These are phyloP conservation scores for Pelecanus crispus DNA, from an alignment of 2,113 vertebrate species.

Conservation along the genomic window DNA sequence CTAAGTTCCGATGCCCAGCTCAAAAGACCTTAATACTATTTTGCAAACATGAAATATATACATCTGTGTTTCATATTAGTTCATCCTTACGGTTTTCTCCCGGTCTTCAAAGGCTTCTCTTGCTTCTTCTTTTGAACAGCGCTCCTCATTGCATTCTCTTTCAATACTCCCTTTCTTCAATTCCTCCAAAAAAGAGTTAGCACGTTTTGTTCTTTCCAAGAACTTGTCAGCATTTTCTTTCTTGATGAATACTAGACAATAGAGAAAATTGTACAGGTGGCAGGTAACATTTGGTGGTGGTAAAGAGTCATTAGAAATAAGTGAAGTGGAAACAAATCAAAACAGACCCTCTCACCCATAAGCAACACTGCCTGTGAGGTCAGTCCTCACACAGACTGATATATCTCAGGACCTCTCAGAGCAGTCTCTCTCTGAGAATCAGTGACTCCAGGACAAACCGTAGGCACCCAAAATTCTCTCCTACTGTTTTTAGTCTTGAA, in stretches of 20 bases:
- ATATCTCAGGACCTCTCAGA: background rate
- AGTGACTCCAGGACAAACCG: background rate
- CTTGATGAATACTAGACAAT: conserved; percentile 79
- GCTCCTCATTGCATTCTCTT: conserved; percentile 88
- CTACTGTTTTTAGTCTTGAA: background rate
- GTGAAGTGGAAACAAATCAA: background rate
- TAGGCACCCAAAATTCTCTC: background rate
- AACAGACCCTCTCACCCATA: background rate
- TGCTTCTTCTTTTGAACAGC: conserved; percentile 85
- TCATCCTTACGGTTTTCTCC: conserved; percentile 74
- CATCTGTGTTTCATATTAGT: background rate
- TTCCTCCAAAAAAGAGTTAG: conserved; percentile 83
- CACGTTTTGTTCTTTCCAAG: conserved; percentile 76
- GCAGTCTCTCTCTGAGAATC: background rate
- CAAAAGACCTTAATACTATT: background rate
- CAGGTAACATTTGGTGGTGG: background rate
- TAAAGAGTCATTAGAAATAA: background rate
- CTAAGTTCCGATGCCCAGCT: background rate
- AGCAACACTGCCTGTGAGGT: background rate
- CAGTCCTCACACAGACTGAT: background rate
- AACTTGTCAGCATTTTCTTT: conserved; percentile 72
- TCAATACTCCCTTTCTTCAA: conserved; percentile 81
- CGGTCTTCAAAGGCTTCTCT: conserved; percentile 84
- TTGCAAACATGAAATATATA: background rate
- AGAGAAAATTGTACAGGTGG: background rate